Evolutionary conservation across 2,888 invertebrate species (phyloP).

Genomic region (Drosophila rellima): DNA sequence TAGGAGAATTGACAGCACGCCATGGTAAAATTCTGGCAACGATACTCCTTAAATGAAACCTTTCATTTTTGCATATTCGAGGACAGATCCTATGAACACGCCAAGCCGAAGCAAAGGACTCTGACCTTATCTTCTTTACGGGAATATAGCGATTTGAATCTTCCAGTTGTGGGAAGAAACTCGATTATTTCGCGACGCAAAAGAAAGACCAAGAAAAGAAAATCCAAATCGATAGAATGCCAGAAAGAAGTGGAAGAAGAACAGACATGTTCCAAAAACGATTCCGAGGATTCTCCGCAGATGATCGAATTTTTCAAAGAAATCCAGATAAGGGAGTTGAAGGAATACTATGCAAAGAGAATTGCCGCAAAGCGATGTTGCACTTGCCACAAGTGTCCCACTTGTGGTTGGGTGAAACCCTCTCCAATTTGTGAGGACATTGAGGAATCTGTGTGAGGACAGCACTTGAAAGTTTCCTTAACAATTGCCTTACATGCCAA

Average conservation of each 20-base stretch:
- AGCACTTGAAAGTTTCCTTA: neutral
- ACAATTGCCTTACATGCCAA: neutral
- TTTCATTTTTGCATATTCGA: neutral
- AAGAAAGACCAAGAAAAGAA: neutral
- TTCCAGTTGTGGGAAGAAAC: no score
- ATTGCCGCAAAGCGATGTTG: neutral
- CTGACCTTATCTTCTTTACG: neutral
- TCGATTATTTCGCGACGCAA: neutral
- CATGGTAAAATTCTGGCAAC: slow-evolving; percentile 7
- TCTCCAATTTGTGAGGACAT: neutral
- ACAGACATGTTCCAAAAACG: neutral
- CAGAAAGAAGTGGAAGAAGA: neutral
- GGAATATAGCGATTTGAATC: neutral
- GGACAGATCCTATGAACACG: neutral
- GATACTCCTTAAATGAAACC: neutral
- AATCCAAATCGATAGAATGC: neutral
- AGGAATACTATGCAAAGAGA: slow-evolving; percentile 4
- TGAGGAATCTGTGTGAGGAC: neutral
- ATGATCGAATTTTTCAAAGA: slow-evolving; percentile 4
- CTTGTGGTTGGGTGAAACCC: neutral
- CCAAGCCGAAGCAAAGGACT: no score
- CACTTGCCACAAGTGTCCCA: neutral
- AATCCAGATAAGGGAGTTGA: neutral
- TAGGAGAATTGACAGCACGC: neutral
- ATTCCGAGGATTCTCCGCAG: neutral